Conservation (phyloP, 2,888 invertebrate genomes). For the Latheticus oryzae region DNA sequence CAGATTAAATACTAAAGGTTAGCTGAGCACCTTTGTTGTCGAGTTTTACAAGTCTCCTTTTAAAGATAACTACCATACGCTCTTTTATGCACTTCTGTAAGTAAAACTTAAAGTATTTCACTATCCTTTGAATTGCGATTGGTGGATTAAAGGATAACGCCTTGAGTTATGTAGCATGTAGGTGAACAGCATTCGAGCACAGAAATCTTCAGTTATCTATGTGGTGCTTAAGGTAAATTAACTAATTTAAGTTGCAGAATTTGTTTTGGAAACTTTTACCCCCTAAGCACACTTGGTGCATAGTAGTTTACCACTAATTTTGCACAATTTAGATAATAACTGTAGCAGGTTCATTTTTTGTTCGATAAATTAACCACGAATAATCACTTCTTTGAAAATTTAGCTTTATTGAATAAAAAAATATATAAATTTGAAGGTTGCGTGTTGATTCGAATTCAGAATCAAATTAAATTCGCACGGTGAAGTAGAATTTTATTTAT, state of each 20-base stretch:
- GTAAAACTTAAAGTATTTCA: constrained; percentile 5
- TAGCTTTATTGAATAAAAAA: constrained; percentile 36
- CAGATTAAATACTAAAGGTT: constrained; percentile 39
- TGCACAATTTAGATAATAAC: constrained; percentile 46
- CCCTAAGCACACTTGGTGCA: constrained; percentile 40
- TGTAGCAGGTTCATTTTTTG: constrained; percentile 39
- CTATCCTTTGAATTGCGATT: neutral
- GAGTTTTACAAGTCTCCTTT: no score
- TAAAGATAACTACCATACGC: no score
- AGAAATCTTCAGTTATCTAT: constrained; percentile 30
- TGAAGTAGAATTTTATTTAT: constrained; percentile 22
- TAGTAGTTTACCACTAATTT: no score
- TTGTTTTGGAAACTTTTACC: constrained; percentile 47
- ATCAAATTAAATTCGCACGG: constrained; percentile 30
- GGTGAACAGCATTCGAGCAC: constrained; percentile 20
- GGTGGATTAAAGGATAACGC: constrained; percentile 6
- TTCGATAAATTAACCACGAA: constrained; percentile 43
- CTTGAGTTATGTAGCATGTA: constrained; percentile 12
- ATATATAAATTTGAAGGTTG: constrained; percentile 32
- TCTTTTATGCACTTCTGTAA: no score
- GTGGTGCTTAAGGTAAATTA: constrained; percentile 48
- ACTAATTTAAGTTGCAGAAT: constrained; percentile 48
- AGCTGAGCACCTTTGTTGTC: no score
- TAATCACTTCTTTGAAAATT: constrained; percentile 37
- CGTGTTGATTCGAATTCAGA: constrained; percentile 25